Evolutionary conservation across 2,113 vertebrate species (phyloP).

Genomic region (Sardina pilchardus): DNA sequence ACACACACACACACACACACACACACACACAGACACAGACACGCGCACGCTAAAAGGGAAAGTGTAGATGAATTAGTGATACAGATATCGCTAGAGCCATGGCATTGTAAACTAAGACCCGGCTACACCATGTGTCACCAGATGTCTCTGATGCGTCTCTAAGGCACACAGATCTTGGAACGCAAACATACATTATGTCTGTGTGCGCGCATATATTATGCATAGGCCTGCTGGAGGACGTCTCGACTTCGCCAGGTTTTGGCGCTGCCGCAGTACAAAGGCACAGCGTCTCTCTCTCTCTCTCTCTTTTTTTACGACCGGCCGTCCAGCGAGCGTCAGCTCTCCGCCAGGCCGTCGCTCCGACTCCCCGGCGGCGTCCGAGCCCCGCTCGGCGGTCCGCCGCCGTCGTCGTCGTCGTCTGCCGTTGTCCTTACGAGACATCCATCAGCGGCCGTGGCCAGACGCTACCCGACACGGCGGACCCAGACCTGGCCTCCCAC

Average conservation of each 20-base stretch:
- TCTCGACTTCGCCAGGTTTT: not conserved
- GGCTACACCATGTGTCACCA: not conserved
- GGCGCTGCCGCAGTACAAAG: not conserved
- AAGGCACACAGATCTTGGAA: not conserved
- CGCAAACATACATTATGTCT: slow-evolving; percentile 6
- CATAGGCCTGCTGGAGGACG: not conserved
- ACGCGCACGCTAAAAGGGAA: too few relatives aligned
- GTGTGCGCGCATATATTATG: not conserved
- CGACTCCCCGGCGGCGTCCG: not conserved
- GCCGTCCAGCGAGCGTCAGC: not conserved
- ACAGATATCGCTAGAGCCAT: not conserved
- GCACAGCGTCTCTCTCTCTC: not conserved
- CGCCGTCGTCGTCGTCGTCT: not conserved
- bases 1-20: slow-evolving; percentile 10
- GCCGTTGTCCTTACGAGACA: not conserved
- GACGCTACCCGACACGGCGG: not conserved
- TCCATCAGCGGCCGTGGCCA: not conserved
- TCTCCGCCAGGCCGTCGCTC: not conserved
- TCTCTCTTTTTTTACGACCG: too few relatives aligned
- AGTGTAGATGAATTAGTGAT: not conserved
- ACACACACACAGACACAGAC: not conserved
- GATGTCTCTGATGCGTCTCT: slow-evolving; percentile 4
- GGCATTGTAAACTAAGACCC: not conserved
- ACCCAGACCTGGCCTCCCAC: not conserved
- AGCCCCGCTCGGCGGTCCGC: not conserved